phyloP scores from a whole-genome alignment of 1,140 invertebrate species.

The Sinella curviseta region DNA sequence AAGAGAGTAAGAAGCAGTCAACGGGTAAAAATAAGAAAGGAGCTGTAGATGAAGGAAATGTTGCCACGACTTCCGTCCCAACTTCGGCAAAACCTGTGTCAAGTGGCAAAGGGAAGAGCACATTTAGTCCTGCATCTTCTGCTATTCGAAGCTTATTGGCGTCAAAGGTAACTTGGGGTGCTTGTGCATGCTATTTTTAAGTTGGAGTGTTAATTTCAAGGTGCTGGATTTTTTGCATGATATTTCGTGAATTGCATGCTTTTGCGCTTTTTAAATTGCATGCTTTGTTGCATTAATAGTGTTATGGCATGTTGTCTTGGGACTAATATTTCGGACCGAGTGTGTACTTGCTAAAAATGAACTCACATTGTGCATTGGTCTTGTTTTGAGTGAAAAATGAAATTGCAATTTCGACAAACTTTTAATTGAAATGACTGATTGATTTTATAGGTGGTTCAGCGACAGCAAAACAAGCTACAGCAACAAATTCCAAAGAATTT shows the following conservation, averaged over 20 bases:
- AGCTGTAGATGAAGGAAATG: background rate
- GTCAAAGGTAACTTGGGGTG: slow-evolving; percentile 43
- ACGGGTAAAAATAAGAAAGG: background rate
- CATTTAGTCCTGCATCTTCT: slow-evolving; percentile 45
- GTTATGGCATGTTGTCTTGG: no score
- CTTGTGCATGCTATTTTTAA: background rate
- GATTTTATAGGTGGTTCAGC: slow-evolving; percentile 36
- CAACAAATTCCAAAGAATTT: slow-evolving; percentile 40
- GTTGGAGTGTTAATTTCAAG: background rate
- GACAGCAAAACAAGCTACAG: slow-evolving; percentile 54
- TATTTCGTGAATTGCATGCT: no score
- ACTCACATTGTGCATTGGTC: background rate
- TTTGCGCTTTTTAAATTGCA: no score
- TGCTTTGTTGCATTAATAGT: no score
- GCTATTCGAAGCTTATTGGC: slow-evolving; percentile 48
- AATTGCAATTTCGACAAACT: no score
- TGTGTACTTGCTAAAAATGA: no score
- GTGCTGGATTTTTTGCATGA: background rate
- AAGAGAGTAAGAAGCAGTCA: background rate
- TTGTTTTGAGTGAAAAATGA: background rate
- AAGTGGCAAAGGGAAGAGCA: background rate
- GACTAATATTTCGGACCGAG: no score
- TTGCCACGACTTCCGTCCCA: no score
- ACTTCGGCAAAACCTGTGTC: background rate
- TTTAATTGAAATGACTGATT: no score